Conservation (phyloP, 2,113 vertebrate species). For the Hippocampus zosterae region DNA sequence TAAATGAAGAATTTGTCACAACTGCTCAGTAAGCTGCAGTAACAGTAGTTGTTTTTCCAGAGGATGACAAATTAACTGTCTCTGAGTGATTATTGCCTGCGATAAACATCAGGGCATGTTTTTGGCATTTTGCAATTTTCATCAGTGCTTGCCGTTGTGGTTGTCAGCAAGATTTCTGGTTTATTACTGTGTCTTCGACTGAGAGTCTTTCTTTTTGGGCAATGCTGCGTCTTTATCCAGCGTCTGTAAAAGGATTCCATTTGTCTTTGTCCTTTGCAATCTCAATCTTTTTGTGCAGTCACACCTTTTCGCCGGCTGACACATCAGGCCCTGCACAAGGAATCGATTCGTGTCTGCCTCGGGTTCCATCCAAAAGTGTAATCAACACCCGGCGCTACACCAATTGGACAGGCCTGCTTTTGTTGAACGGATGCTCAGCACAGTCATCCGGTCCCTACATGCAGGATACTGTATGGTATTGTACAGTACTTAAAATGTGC, state of each 20-base stretch:
- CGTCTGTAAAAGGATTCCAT: conserved; percentile 28
- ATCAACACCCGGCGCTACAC: conserved; percentile 43
- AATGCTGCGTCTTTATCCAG: conserved; percentile 16
- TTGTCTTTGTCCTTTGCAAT: conserved; percentile 40
- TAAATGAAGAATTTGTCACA: too few relatives aligned
- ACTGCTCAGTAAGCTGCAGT: too few relatives aligned
- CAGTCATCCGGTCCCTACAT: background rate
- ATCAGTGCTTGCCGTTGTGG: background rate
- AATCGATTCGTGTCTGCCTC: conserved; percentile 54
- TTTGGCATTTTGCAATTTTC: too few relatives aligned
- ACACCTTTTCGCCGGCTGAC: conserved; percentile 41
- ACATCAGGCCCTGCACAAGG: conserved; percentile 40
- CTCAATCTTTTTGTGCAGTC: conserved; percentile 44
- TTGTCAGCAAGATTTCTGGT: background rate
- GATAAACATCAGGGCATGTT: too few relatives aligned
- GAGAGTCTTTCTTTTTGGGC: background rate
- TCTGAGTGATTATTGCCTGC: too few relatives aligned
- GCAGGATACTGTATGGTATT: background rate
- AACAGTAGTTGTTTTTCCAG: too few relatives aligned
- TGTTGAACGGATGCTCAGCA: conserved; percentile 11
- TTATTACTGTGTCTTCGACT: background rate
- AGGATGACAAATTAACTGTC: too few relatives aligned
- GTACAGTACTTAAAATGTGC: background rate
- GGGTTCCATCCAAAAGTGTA: conserved; percentile 49
- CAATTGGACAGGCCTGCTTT: conserved; percentile 5